Evolutionary conservation across 2,888 invertebrate genomes (phyloP).

Genomic region (Syrista parreyssii): DNA sequence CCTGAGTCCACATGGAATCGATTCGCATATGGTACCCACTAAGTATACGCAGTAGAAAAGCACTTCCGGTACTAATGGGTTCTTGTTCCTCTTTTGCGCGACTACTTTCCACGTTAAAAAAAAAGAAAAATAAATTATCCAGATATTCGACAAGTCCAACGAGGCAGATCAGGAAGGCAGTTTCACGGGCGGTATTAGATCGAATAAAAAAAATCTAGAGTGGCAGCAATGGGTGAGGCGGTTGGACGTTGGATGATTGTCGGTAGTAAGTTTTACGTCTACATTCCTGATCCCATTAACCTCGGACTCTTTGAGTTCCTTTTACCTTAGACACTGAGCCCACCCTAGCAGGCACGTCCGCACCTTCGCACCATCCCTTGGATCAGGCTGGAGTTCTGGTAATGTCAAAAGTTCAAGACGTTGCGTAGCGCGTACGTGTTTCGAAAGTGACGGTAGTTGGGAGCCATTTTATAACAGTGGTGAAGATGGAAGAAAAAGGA

Average conservation of each 20-base stretch:
- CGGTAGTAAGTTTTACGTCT: background rate
- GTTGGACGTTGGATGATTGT: background rate
- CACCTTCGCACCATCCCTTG: background rate
- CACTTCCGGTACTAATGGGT: background rate
- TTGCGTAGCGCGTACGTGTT: conserved; percentile 2
- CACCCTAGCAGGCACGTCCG: background rate
- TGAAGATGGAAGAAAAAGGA: background rate
- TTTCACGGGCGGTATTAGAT: background rate
- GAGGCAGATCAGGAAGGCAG: background rate
- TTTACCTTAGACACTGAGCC: background rate
- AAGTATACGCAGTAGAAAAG: background rate
- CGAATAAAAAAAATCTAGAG: background rate
- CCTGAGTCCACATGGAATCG: background rate
- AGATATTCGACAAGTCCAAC: background rate
- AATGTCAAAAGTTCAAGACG: conserved; percentile 17
- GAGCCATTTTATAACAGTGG: background rate
- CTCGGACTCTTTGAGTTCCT: background rate
- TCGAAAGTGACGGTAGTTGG: background rate
- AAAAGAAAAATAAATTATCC: no score
- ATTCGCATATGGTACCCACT: background rate
- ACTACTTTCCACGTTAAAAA: background rate
- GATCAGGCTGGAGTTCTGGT: conserved; percentile 14
- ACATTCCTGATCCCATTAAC: background rate
- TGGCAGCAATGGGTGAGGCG: background rate
- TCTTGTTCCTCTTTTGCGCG: background rate